phyloP scores from a whole-genome alignment of 1,140 invertebrate species.

The Apis dorsata region DNA sequence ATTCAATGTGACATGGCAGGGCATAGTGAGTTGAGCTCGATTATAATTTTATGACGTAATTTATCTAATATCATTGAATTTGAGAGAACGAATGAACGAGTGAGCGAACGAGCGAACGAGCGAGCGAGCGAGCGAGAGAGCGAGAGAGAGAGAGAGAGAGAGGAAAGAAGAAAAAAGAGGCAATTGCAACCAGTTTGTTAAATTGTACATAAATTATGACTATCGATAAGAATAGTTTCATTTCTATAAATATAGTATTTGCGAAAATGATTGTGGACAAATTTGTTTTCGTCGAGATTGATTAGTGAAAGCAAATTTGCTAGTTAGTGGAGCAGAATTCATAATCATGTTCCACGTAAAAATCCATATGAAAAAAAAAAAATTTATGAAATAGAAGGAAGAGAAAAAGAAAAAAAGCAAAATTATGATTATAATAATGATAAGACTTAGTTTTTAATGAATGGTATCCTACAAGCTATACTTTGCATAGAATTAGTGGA shows the following conservation, averaged over 20 bases:
- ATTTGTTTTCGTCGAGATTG: constrained; percentile 37
- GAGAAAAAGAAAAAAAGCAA: neutral
- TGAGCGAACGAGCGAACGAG: neutral
- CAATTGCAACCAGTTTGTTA: constrained; percentile 36
- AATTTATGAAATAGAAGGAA: constrained; percentile 23
- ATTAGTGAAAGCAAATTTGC: constrained; percentile 24
- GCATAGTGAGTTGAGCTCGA: constrained; percentile 52
- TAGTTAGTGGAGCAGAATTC: constrained; percentile 11
- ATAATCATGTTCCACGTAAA: constrained; percentile 4
- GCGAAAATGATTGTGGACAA: constrained; percentile 6
- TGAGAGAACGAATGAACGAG: neutral
- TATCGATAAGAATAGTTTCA: constrained; percentile 38
- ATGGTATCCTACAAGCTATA: constrained; percentile 87
- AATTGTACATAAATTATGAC: constrained; percentile 61
- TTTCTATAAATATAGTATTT: constrained; percentile 43
- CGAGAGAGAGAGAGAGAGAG: neutral
- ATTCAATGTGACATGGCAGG: constrained; percentile 62
- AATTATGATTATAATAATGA: constrained; percentile 26
- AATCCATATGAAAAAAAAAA: neutral
- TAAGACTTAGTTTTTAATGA: constrained; percentile 62
- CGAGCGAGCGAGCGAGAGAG: too few relatives aligned
- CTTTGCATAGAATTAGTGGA: constrained; percentile 94
- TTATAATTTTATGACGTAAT: constrained; percentile 54
- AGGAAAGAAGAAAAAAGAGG: neutral
- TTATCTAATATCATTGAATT: constrained; percentile 35